Evolutionary conservation across 1,140 invertebrate species (phyloP), one percentile per base, ranked within the genome.

Genomic region (Oryctes rhinoceros): DNA sequence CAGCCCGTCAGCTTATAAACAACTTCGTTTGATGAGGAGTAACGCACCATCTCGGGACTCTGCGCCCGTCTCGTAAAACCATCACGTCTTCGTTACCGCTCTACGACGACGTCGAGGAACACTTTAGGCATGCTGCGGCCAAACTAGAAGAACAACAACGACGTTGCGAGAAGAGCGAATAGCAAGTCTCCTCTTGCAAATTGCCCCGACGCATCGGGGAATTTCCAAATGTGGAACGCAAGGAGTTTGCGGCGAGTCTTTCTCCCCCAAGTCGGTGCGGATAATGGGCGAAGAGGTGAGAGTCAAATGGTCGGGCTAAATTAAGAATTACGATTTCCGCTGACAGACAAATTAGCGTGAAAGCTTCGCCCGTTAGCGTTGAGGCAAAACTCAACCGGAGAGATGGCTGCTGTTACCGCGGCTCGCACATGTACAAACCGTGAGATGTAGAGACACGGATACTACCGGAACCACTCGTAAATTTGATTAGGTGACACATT

Each of bases 321-420:
- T 85, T 84, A 85, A 85, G 84, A 85, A 85, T 85, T 85, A 85
- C 82, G 81, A 82, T 80, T 78, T 76, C 77, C 71, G 84, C 75
- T 82, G 84, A 85, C 84, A 84, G 84, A 85, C 84, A 85, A 85
- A 85, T 85, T 85, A 85, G 84, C 82, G 49, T 53, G 49, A 80
- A 75, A 78, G 79, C 79, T 80, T 76, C 80, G 81, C 71, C 82
- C 62, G 79, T 78, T 80, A 78, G 78, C 79, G 79, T 79, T 78
- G 79, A 67, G 78, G 80, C 65, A 67, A 75, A 75, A 39, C 49
- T 53, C 49, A 53, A 1, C 13, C 49, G 13, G n/a, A 53, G 7
- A 48, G 49, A 18, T 53, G 49, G 49, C 13, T 53, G 49, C 4
- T 53, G 49, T 53, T 53, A 18, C 13, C n/a, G 13, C 49, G 39